These are phyloP conservation scores for Idaea dimidiata DNA, from an alignment of 2,888 invertebrate species.

Conservation along the genomic window DNA sequence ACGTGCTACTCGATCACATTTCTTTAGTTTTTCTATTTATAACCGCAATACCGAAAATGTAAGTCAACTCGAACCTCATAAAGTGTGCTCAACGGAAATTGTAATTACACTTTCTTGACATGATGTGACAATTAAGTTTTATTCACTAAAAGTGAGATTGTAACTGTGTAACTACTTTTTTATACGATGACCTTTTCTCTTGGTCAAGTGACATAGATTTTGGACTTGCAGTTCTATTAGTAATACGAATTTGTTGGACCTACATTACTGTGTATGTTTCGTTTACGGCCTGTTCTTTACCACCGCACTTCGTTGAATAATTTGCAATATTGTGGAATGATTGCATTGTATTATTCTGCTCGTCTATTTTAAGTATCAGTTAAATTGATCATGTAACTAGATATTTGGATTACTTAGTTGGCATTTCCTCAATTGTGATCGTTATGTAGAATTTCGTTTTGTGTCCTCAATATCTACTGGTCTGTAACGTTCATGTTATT, in stretches of 20 bases:
- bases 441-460: constrained; percentile 20
- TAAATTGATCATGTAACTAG: constrained; percentile 17
- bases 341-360: not conserved
- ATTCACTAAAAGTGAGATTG: constrained; percentile 29
- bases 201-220: constrained; percentile 33
- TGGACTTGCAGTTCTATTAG: constrained; percentile 13
- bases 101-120: constrained; percentile 22
- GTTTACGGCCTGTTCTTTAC: not conserved
- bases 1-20: not conserved
- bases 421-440: constrained; percentile 25
- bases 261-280: not conserved
- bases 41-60: not conserved
- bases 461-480: constrained; percentile 26
- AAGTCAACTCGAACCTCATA: not conserved
- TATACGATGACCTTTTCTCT: constrained; percentile 25
- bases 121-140: constrained; percentile 29
- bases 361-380: not conserved
- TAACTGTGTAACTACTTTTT: constrained; percentile 23
- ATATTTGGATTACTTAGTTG: constrained; percentile 21
- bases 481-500: constrained; percentile 19
- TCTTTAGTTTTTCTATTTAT: not conserved
- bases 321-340: not conserved
- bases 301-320: not conserved
- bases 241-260: constrained; percentile 12
- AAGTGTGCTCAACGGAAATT: constrained; percentile 9